phyloP scores from a whole-genome alignment of 37 sponge, comb jelly and placozoan species.

The Theonella swinhoei region DNA sequence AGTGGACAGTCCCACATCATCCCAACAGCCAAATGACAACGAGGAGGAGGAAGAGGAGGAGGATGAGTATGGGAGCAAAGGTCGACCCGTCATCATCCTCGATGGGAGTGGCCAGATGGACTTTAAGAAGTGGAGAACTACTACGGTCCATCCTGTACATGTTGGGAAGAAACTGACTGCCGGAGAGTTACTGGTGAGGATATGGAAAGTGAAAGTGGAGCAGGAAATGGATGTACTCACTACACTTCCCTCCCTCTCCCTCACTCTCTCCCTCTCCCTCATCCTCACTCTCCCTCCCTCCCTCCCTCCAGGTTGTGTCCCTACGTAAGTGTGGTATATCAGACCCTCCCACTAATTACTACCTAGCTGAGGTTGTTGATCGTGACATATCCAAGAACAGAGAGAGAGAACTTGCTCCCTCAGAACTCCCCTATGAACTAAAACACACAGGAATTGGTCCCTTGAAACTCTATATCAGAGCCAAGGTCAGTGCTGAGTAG shows the following conservation, averaged over 20 bases:
- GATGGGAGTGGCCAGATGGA: constrained; percentile 42
- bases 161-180: constrained; percentile 53
- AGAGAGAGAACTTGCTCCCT: constrained; percentile 16
- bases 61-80: constrained; percentile 8
- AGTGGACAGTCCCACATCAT: too few relatives aligned
- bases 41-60: background rate
- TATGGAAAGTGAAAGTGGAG: background rate
- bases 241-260: background rate
- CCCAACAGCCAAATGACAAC: too few relatives aligned
- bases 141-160: constrained; percentile 41
- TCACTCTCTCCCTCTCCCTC: background rate
- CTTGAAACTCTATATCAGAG: constrained; percentile 45
- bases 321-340: constrained; percentile 57
- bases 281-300: background rate
- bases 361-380: constrained; percentile 19
- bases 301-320: background rate
- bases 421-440: constrained; percentile 34
- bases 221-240: background rate
- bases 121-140: constrained; percentile 57
- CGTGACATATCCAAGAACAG: constrained; percentile 2
- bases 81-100: constrained; percentile 30
- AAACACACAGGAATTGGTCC: constrained; percentile 1
- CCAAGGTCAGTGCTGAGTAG: constrained; percentile 5
- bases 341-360: constrained; percentile 29
- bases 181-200: constrained; percentile 58